These are phyloP conservation scores for Ganaspis brasiliensis DNA, from an alignment of 2,888 invertebrate genomes.

Conservation along the genomic window DNA sequence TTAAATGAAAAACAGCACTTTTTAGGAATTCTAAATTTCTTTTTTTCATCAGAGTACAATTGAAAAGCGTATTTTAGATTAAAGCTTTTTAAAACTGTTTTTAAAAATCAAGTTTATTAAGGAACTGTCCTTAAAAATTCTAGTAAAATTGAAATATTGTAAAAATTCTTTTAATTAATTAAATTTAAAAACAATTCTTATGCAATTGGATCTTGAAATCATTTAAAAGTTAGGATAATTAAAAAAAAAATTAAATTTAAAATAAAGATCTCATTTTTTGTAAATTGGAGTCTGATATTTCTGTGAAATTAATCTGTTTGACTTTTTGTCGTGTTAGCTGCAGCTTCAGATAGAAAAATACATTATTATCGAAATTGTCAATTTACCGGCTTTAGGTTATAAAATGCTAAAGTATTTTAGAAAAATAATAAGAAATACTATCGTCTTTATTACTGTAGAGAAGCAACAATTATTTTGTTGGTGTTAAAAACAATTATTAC, in stretches of 20 bases:
- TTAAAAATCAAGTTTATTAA: not conserved
- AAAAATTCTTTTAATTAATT: too few species aligned
- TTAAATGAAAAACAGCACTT: conserved; percentile 30
- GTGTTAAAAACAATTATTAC: too few species aligned
- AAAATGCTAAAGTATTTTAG: too few species aligned
- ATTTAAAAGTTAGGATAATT: too few species aligned
- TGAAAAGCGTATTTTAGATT: not conserved
- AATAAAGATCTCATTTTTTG: not conserved
- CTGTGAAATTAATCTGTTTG: not conserved
- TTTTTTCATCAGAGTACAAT: not conserved
- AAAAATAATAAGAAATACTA: too few species aligned
- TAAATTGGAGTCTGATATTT: conserved; percentile 18
- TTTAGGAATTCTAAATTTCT: conserved; percentile 46
- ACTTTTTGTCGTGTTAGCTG: not conserved
- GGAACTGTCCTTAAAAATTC: not conserved
- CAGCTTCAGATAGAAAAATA: too few species aligned
- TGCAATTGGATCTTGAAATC: too few species aligned
- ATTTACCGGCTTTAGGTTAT: too few species aligned
- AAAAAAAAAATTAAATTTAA: not conserved
- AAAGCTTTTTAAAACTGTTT: not conserved
- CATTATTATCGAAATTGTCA: too few species aligned
- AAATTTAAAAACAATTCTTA: too few species aligned
- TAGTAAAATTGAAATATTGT: not conserved
- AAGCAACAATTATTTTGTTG: too few species aligned
- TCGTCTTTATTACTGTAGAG: too few species aligned